Base-by-base conservation (phyloP, 2,797 vertebrate species). In the Lagocephalus sceleratus region DNA sequence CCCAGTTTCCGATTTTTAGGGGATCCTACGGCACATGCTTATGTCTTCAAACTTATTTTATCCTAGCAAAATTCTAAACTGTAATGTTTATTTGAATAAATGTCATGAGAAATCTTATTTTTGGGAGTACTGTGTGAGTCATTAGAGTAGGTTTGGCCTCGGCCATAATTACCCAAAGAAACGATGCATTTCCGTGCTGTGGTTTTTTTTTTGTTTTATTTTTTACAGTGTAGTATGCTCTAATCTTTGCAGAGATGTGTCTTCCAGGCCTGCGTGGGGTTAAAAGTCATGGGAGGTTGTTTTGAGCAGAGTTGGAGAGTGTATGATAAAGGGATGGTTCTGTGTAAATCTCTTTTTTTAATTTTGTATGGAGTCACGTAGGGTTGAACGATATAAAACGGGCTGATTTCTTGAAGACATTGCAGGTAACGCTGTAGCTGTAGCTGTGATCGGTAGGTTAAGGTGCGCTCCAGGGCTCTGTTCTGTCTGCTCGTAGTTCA, bases 1-100 rank as follows among this genome's bases (percentile, higher is more conserved):
- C 68, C 73, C 79, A 73, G 59, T 87, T 81, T 81, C 72, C 83
- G 53, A 82, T 82, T 60, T 86, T 85, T 81, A 65, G 83, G 81
- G 69, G 79, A 66, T 68, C 84, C 66, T 76, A 61, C 71, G 85
- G 80, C 78, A 87, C 80, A 83, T 83, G 82, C 79, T 90, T 79
- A 85, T 89, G 76, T 88, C 79, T 88, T 88, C 63, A 85, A 76
- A 87, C 86, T 68, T 84, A 86, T 87, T 87, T 87, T 84, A 87
- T 86, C 80, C 78, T 87, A 87, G 79, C 42, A 68, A 87, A 84
- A 86, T 84, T 86, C 85, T 88, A 86, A 88, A 87, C 85, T 86
- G 85, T 89, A 89, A 85, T 90, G 88, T 89, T 88, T 89, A 87
- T 91, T 90, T 89, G 86, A 91, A 90, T 88, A 90, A 89, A 90